These are phyloP conservation scores for Ciconia stormi DNA, from an alignment of 2,113 vertebrate genomes.

Conservation along the genomic window DNA sequence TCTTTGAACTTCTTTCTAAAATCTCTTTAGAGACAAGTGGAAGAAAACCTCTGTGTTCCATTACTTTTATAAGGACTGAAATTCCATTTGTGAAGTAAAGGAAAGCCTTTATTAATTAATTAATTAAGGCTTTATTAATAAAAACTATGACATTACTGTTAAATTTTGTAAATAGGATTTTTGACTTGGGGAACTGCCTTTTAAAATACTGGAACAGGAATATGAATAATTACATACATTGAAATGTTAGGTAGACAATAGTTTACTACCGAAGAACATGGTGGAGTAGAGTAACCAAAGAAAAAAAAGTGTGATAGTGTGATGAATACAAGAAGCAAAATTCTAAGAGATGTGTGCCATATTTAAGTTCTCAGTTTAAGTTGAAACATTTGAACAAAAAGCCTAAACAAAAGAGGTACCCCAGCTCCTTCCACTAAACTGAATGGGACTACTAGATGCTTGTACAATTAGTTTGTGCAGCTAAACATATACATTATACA, in stretches of 20 bases:
- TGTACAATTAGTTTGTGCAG: not conserved
- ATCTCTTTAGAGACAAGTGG: not conserved
- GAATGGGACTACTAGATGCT: not conserved
- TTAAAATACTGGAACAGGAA: not conserved
- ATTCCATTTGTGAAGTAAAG: not conserved
- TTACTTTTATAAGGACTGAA: not conserved
- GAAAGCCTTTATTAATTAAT: not conserved
- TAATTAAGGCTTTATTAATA: not conserved
- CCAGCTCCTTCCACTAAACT: not conserved
- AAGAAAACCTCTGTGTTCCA: not conserved
- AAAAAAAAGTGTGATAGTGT: not conserved
- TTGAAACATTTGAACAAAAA: not conserved
- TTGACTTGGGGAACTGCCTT: not conserved
- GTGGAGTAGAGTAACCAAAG: not conserved
- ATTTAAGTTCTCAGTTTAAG: not conserved
- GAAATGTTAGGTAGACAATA: not conserved
- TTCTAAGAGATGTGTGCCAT: not conserved
- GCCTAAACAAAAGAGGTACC: not conserved
- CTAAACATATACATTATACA: not conserved
- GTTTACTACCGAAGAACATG: not conserved
- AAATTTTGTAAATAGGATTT: not conserved
- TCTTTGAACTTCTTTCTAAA: not conserved
- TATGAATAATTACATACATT: not conserved
- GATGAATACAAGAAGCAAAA: not conserved
- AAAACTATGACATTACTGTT: not conserved